phyloP scores from a whole-genome alignment of 2,113 vertebrate genomes.

The Menidia beryllina region DNA sequence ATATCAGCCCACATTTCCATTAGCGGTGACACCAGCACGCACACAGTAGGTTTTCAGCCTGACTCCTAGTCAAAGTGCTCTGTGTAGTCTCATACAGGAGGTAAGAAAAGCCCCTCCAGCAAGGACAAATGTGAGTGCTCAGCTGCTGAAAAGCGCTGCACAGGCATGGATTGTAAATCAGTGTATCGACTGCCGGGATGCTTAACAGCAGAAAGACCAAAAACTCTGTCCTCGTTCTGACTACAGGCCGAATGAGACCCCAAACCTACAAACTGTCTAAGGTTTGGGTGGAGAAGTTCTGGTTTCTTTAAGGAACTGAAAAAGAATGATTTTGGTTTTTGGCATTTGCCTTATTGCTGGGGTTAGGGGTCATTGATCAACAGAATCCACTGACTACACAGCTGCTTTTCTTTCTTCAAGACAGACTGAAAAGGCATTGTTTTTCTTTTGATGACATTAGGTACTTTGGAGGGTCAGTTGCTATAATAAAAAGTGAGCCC shows the following conservation, averaged over 20 bases:
- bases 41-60: neutral
- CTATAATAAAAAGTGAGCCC: neutral
- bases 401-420: neutral
- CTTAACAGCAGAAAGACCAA: constrained; percentile 7
- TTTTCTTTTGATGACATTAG: neutral
- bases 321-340: constrained; percentile 40
- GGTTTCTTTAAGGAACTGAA: constrained; percentile 10
- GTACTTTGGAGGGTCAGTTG: neutral
- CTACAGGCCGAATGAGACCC: no score
- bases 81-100: constrained; percentile 20
- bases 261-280: no score
- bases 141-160: constrained; percentile 30
- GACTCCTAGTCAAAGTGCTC: constrained; percentile 17
- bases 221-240: no score
- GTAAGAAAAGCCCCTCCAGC: constrained; percentile 51
- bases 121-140: constrained; percentile 41
- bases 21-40: constrained; percentile 15
- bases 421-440: neutral
- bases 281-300: constrained; percentile 26
- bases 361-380: constrained; percentile 16
- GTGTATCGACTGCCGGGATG: constrained; percentile 38
- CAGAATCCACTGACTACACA: constrained; percentile 21
- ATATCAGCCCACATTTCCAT: constrained; percentile 23
- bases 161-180: constrained; percentile 17
- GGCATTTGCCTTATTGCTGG: constrained; percentile 17